Evolutionary conservation across 2,888 invertebrate genomes (phyloP), one percentile per base, ranked within the genome.

Genomic region (Nebria salina): DNA sequence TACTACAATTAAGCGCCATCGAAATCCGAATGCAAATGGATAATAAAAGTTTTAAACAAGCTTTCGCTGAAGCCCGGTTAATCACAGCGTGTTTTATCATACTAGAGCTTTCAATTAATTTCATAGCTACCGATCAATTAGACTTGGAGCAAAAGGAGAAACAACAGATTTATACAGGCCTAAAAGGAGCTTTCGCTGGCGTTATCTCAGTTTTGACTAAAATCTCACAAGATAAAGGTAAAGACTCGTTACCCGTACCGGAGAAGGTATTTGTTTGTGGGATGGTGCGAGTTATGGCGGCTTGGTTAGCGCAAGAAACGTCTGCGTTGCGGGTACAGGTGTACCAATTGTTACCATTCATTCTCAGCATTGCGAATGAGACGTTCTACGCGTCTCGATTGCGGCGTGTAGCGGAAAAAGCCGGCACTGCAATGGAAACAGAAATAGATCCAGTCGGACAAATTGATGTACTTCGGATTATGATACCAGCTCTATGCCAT

Each of bases 1-100:
- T 96, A 34, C 92, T 97, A 81, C 97, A 98, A 87, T 90, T 98
- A 81, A 94, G 95, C 85, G 96, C 97, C 75, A 96, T 98, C 86
- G 98, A 98, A 91, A 95, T 98, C 0, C 93, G 97, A 86, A 97
- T 98, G 97, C 96, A 96, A 84, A 90, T 98, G 83, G 98, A 98
- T 86, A 96, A 96, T 84, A 94, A 95, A 85, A 94, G 94, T 86
- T 91, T 97, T 84, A 95, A 96, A 87, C 92, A 95, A 86, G 94
- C 95, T 0, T 92, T 93, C 87, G 91, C 92, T 70, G 94, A 95
- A 87, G 93, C 93, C 74, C 95, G 95, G 83, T 89, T 97, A 72
- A 91, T 96, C n/a, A 94, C 94, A 8, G 92, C 95, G 75, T 97
- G 96, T 86, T 97, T 96, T 85, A 91, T 93, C 77, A 94, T 96